Evolutionary conservation across 2,797 vertebrate genomes (phyloP).

Genomic region (Euthynnus affinis): DNA sequence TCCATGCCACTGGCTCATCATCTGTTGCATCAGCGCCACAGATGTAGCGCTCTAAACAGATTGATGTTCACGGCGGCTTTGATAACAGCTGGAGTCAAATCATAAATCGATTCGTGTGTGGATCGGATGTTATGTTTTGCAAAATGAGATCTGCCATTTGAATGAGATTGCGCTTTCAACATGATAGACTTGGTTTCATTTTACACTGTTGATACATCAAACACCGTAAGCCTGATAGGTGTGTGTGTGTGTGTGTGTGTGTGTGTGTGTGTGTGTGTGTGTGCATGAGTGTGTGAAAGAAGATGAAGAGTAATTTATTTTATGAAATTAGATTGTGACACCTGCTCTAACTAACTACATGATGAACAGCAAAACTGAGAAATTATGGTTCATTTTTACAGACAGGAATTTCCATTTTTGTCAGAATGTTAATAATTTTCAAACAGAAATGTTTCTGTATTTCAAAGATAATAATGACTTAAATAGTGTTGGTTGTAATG

Average conservation of each 20-base stretch:
- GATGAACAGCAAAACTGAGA: slow-evolving; percentile 15
- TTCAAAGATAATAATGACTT: slow-evolving; percentile 1
- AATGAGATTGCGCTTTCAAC: slow-evolving; percentile 30
- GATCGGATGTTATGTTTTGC: slow-evolving; percentile 31
- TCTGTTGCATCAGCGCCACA: slow-evolving; percentile 40
- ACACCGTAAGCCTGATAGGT: not conserved
- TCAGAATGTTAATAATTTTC: not conserved
- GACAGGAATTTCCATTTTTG: not conserved
- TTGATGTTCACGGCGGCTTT: slow-evolving; percentile 31
- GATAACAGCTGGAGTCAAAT: slow-evolving; percentile 51
- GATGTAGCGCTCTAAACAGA: slow-evolving; percentile 39
- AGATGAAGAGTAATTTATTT: slow-evolving; percentile 22
- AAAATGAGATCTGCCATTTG: slow-evolving; percentile 42
- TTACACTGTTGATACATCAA: slow-evolving; percentile 44
- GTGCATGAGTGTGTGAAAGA: not conserved
- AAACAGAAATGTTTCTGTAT: not conserved
- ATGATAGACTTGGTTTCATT: slow-evolving; percentile 38
- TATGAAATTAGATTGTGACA: slow-evolving; percentile 33
- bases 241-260: not conserved
- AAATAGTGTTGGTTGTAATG: not conserved
- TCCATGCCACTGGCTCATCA: slow-evolving; percentile 16
- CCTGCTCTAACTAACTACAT: slow-evolving; percentile 1
- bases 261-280: not conserved
- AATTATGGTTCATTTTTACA: not conserved
- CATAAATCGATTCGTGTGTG: slow-evolving; percentile 45